Conservation (phyloP, 2,888 invertebrate genomes). For the Agrotis exclamationis region DNA sequence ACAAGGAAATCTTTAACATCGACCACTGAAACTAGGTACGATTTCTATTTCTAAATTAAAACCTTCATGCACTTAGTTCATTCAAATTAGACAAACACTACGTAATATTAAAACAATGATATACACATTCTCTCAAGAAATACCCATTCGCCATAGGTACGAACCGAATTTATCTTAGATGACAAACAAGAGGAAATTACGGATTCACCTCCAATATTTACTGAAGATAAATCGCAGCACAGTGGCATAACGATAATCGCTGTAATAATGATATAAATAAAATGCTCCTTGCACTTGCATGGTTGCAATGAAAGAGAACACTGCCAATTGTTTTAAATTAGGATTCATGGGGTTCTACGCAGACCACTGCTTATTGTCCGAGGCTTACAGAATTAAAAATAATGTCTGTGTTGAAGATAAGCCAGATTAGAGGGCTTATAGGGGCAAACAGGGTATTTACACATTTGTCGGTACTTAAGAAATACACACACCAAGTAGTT, state of each 20-base stretch:
- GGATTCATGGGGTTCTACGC: neutral
- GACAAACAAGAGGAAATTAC: slow-evolving; percentile 85
- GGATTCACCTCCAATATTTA: slow-evolving; percentile 87
- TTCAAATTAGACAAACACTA: slow-evolving; percentile 29
- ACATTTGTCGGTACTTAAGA: slow-evolving; percentile 45
- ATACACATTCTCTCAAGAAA: slow-evolving; percentile 67
- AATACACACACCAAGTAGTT: slow-evolving; percentile 36
- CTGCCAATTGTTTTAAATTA: slow-evolving; percentile 31
- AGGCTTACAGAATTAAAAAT: slow-evolving; percentile 38
- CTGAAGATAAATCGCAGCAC: slow-evolving; percentile 84
- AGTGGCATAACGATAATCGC: slow-evolving; percentile 79
- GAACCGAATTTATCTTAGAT: slow-evolving; percentile 82
- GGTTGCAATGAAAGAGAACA: slow-evolving; percentile 36
- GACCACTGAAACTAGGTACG: slow-evolving; percentile 24
- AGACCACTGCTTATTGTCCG: slow-evolving; percentile 13
- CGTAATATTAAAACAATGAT: slow-evolving; percentile 62
- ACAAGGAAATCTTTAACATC: slow-evolving; percentile 75
- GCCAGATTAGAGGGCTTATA: slow-evolving; percentile 56
- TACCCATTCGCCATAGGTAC: slow-evolving; percentile 75
- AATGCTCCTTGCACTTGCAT: slow-evolving; percentile 35
- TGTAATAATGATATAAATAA: slow-evolving; percentile 70
- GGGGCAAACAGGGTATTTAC: slow-evolving; percentile 54
- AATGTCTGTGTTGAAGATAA: slow-evolving; percentile 56
- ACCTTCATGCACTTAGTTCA: slow-evolving; percentile 30
- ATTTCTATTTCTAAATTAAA: slow-evolving; percentile 37